Percentiles rank a stretch among this genome's conserved stretches.
phyloP scores from a whole-genome alignment of 2,113 vertebrate species.

The Heliornis fulica region DNA sequence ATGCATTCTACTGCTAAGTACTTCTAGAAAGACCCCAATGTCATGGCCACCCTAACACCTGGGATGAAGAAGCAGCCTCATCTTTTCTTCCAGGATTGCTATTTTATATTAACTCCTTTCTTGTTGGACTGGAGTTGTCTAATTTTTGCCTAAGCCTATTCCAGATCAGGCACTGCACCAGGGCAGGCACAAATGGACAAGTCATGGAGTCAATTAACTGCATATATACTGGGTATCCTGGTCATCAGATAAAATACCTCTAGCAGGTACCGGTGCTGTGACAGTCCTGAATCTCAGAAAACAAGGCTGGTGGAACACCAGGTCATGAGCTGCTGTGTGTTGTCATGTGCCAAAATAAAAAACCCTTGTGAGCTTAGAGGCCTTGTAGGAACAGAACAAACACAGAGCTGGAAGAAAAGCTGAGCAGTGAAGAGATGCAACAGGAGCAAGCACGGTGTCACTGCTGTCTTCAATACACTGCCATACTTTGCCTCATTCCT shows the following conservation, averaged over 20 bases:
- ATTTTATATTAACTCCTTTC: not conserved
- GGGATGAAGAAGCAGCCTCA: not conserved
- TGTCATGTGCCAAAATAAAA: not conserved
- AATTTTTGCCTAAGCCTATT: not conserved
- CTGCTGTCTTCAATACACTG: fast-evolving
- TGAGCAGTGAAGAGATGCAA: not conserved
- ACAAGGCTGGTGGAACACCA: not conserved
- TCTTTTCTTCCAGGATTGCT: not conserved
- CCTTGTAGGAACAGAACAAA: not conserved
- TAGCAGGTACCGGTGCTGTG: not conserved
- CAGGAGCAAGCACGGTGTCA: not conserved
- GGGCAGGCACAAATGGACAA: not conserved
- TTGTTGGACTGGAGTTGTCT: not conserved
- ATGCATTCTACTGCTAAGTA: not conserved
- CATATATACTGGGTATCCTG: not conserved
- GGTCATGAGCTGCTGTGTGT: not conserved
- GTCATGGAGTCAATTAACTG: not conserved
- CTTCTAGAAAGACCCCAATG: not conserved
- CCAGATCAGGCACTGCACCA: not conserved
- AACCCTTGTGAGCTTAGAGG: not conserved
- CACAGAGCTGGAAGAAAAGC: not conserved
- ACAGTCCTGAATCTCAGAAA: not conserved
- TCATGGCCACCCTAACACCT: not conserved
- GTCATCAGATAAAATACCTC: not conserved
- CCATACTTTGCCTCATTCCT: not conserved